Base-by-base conservation (phyloP, 2,888 invertebrate species). In the Amphipyra tragopoginis region DNA sequence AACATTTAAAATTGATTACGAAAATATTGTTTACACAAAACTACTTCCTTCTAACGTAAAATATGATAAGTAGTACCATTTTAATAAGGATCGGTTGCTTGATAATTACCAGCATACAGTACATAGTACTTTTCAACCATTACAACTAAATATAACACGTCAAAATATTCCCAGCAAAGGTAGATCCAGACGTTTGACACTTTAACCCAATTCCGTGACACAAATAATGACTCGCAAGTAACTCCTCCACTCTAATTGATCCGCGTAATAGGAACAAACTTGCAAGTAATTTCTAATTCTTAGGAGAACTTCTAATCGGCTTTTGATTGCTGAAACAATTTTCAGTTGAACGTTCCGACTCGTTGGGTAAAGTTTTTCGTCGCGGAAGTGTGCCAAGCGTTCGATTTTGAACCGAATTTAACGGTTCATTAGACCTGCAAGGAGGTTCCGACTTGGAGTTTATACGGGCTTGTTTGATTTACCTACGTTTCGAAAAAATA, bases 241-340 rank as follows among this genome's bases (percentile, higher is more conserved):
- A 5, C 9, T 26, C n/a, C 13, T 40, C 15, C 8, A n/a, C n/a
- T 21, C 43, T 44, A 52, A 59, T 39, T 21, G 47, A 48, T 48
- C 14, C 39, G 21, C 29, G 57, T 36, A 34, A 45, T 13, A 49
- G 26, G 38, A 53, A 62, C 39, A 61, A 70, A 70, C 48, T 61
- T 49, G 13, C 42, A 55, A 57, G 51, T 56, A 44, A 42, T 57
- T 63, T 52, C 47, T 56, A 51, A 51, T 51, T 62, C 45, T 55
- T 48, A 42, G 9, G 33, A 11, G 15, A 62, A 72, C 40, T 66
- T 51, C 33, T 49, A 51, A 72, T 62, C 39, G 21, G n/a, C 33
- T 50, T 70, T 64, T 64, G 49, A 70, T 70, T 56, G 45, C 45
- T 21, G 26, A 54, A 52, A 72, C 53, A 59, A 54, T 66, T 65